A percentile compares a stretch with the other conserved stretches of the same genome.
Conservation (phyloP, 2,113 vertebrate genomes). For the Xiphorhynchus elegans region DNA sequence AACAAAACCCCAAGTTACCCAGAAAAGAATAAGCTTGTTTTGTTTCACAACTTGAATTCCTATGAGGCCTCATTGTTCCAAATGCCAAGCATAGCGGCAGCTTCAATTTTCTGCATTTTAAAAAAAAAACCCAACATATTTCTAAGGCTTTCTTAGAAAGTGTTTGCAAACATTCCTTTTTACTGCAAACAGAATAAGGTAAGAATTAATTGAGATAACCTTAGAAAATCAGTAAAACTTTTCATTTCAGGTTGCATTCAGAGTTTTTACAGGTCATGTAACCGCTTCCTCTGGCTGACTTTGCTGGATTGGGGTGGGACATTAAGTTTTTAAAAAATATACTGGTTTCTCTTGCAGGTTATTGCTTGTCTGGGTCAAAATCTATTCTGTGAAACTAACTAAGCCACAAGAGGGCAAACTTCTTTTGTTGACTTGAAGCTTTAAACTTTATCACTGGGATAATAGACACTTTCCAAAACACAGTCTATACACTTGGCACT, state of each 20-base stretch:
- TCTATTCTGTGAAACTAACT: not conserved
- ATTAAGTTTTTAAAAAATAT: not conserved
- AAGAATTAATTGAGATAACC: not conserved
- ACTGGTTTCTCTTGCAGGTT: not conserved
- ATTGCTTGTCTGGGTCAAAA: not conserved
- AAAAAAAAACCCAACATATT: rapidly evolving
- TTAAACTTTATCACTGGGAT: not conserved
- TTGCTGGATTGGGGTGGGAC: not conserved
- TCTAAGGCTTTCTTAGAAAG: not conserved
- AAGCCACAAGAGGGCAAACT: constrained; percentile 60
- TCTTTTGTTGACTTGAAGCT: not conserved
- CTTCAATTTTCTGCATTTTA: not conserved
- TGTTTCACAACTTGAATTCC: not conserved
- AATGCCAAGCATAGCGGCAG: not conserved
- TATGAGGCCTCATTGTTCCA: not conserved
- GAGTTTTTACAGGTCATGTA: not conserved
- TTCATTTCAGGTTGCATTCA: not conserved
- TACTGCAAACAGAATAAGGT: not conserved
- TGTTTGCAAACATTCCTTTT: not conserved
- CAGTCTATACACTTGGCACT: not conserved
- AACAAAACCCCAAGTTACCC: not conserved
- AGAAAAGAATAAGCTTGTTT: not conserved
- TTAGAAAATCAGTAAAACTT: not conserved
- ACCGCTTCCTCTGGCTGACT: not conserved
- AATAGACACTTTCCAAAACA: not conserved